A percentile compares a stretch with the other conserved stretches of the same genome.
These are phyloP conservation scores for Myotis myotis DNA, from an alignment of 2,797 vertebrate genomes.

Conservation along the genomic window DNA sequence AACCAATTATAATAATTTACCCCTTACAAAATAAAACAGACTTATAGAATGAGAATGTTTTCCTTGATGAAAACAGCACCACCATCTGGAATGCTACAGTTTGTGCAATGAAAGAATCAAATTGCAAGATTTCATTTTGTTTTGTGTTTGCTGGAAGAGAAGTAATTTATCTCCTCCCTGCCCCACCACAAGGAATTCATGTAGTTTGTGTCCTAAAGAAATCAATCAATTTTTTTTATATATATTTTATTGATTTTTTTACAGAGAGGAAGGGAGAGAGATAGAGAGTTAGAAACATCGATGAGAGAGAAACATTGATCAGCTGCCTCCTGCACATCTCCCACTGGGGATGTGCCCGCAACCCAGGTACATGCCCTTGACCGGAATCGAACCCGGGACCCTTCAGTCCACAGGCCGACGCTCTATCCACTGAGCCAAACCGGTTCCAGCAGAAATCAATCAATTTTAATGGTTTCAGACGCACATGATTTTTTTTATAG, in stretches of 20 bases:
- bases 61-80: conserved; percentile 61
- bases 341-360: too few relatives aligned
- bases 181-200: conserved; percentile 36
- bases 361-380: too few relatives aligned
- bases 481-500: conserved; percentile 66
- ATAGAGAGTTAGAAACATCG: too few relatives aligned
- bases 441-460: conserved; percentile 60
- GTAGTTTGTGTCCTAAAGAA: conserved; percentile 59
- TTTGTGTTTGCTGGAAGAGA: background rate
- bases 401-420: too few relatives aligned
- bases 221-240: conserved; percentile 23
- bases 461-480: conserved; percentile 27
- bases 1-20: background rate
- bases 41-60: background rate
- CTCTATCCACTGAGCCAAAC: too few relatives aligned
- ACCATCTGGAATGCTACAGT: conserved; percentile 46
- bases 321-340: too few relatives aligned
- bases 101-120: background rate
- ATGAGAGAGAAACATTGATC: too few relatives aligned
- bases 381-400: too few relatives aligned
- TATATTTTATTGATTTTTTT: too few relatives aligned
- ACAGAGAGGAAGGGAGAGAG: too few relatives aligned
- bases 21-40: background rate
- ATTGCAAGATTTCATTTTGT: background rate
- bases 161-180: background rate